A percentile compares a stretch with the other conserved stretches of the same genome.
Evolutionary conservation across 2,113 vertebrate species (phyloP).

Genomic region (Takifugu bimaculatus): DNA sequence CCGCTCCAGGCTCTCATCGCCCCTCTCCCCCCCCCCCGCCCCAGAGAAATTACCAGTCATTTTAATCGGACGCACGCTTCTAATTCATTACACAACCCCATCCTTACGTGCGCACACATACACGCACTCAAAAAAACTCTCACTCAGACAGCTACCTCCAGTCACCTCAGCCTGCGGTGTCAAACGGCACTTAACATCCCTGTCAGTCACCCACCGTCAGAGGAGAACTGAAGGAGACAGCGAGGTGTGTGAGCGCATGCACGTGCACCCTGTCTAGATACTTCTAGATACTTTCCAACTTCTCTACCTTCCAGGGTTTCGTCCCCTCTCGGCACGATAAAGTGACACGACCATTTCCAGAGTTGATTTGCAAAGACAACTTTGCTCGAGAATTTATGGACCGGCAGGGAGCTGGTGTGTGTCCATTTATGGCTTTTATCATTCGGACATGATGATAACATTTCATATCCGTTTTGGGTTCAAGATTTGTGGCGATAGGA

Average conservation of each 20-base stretch:
- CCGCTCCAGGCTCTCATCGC: conserved; percentile 59
- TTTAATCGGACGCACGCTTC: conserved; percentile 80
- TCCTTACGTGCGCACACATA: conserved; percentile 35
- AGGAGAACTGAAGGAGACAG: conserved; percentile 76
- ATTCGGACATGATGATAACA: too few species aligned
- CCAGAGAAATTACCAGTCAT: conserved; percentile 82
- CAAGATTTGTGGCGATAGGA: too few species aligned
- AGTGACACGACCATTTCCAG: conserved; percentile 15
- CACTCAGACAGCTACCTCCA: conserved; percentile 62
- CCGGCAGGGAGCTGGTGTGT: too few species aligned
- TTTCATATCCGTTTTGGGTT: too few species aligned
- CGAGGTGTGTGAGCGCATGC: conserved; percentile 1
- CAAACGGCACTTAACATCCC: conserved; percentile 83
- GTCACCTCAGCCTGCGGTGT: conserved; percentile 77
- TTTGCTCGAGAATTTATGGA: too few species aligned
- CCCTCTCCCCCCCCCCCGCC: conserved; percentile 61
- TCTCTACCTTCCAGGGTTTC: neutral
- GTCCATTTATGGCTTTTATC: too few species aligned
- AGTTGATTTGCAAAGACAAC: neutral
- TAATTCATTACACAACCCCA: conserved; percentile 77
- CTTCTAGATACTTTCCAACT: too few species aligned
- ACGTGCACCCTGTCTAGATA: neutral
- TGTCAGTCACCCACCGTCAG: conserved; percentile 77
- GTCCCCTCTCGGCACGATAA: neutral
- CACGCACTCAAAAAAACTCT: conserved; percentile 31